Base-by-base conservation (phyloP, 2,888 invertebrate genomes). In the Rhingia campestris region DNA sequence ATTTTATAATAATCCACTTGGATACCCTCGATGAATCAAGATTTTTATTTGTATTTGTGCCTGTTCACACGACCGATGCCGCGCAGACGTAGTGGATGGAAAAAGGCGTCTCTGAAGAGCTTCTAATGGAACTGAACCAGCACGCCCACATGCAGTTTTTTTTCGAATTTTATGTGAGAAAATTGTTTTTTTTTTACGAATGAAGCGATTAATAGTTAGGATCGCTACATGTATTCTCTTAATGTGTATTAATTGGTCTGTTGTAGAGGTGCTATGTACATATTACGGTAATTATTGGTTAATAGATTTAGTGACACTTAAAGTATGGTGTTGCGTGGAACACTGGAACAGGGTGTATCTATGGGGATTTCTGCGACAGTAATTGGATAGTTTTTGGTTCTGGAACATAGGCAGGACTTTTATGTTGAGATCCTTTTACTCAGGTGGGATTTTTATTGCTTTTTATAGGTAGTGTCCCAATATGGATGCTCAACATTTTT, bases 1-100 rank as follows among this genome's bases (percentile, higher is more conserved):
- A 51, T 59, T 59, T 66, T 54, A 51, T 47, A 35, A 56, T 47
- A 53, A 67, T 75, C 58, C 51, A 56, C 56, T 74, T 32, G 32
- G 12, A 45, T 43, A 35, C n/a, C 14, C 45, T 7, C 35, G 35
- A 10, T 37, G 47, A 63, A 3, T 49, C 47, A 47, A 22, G 47
- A n/a, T 6, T 41, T 41, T 39, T 56, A 12, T 10, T 41, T 12
- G 33, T 47, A 7, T 59, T 61, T 33, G 47, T 33, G 37, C 47
- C n/a, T 7, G 7, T 22, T 49, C 47, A 47, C 61, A 63, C 37
- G 35, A 4, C 30, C 39, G 30, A 14, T 9, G n/a, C n/a, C 41
- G 43, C 12, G 22, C 43, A 12, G 43, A n/a, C 4, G 47, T 9
- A n/a, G 5, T 12, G 30, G 6, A 45, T 22, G 35, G 47, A 7